These are phyloP conservation scores for Steinernema khuongi DNA, from an alignment of 1,140 invertebrate genomes.

Conservation along the genomic window DNA sequence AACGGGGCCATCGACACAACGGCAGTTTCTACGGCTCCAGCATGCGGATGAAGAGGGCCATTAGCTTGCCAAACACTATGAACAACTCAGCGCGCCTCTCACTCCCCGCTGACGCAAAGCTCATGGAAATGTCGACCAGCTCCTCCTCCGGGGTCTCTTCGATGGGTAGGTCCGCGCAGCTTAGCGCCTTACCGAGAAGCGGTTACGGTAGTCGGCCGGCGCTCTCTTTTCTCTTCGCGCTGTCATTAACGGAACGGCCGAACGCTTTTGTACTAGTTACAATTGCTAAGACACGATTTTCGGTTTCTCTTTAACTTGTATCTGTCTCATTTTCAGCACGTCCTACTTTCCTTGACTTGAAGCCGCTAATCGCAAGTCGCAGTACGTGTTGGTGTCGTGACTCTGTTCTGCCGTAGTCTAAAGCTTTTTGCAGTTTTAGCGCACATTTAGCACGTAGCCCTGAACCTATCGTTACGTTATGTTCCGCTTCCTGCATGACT, in stretches of 20 bases:
- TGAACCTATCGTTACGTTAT: conserved; percentile 1
- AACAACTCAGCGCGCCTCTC: conserved; percentile 6
- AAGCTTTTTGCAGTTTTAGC: conserved; percentile 10
- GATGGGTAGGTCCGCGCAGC: conserved; percentile 35
- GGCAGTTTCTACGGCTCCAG: conserved; percentile 17
- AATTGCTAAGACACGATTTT: background rate
- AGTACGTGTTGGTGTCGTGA: conserved; percentile 29
- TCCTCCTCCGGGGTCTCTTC: conserved; percentile 19
- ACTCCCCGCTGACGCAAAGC: background rate
- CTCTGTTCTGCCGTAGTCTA: conserved; percentile 21
- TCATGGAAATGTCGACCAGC: conserved; percentile 7
- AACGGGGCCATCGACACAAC: conserved; percentile 20
- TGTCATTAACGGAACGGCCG: conserved; percentile 21
- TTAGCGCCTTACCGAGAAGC: background rate
- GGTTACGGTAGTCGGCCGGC: background rate
- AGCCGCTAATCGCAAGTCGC: conserved; percentile 36
- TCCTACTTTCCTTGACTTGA: conserved; percentile 41
- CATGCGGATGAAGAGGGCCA: conserved; percentile 46
- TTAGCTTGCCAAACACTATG: conserved; percentile 53
- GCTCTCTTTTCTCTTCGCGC: conserved; percentile 11
- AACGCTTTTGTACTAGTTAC: background rate
- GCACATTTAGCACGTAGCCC: background rate
- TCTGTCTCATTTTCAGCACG: conserved; percentile 38
- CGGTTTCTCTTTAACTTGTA: conserved; percentile 25
- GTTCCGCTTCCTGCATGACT: conserved; percentile 10